Evolutionary conservation across 2,113 vertebrate genomes (phyloP), one percentile per base, ranked within the genome.

Genomic region (Crotalus helleri): DNA sequence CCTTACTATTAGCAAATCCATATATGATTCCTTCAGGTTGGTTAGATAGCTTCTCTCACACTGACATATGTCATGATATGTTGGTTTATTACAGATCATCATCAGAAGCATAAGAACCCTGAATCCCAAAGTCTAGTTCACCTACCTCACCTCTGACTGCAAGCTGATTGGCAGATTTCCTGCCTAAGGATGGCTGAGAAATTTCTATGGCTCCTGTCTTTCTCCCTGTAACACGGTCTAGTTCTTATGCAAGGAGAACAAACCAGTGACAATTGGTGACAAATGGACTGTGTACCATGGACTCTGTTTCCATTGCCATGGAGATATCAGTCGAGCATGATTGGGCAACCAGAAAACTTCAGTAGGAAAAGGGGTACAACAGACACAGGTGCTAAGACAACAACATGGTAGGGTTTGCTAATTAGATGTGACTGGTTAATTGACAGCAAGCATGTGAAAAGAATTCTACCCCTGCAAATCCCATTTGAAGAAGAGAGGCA

Each of bases 181-280:
- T 96, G 94, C 0, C 69, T 86, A 95, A 94, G 97, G 96, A 97
- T 97, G 97, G 97, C 96, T 97, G 97, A 96, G 94, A 93, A 96
- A 96, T 95, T 95, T 95, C 92, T 95, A 93, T 92, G 94, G 95
- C 96, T 96, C 90, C 94, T 94, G 95, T 97, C 95, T 95, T 92
- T 95, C 96, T 95, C 95, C 92, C 97, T 95, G 95, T 95, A 97
- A 97, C 98, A 98, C 98, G 98, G 97, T 92, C 96, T 96, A 97
- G 98, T 97, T 98, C 95, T 95, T 98, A 96, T 92, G 98, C 97
- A 96, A 96, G 96, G 97, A 81, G 97, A 97, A 98, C 98, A 98
- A 99, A 99, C 98, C 97, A 96, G 97, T 98, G 98, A 98, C 98
- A 98, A 98, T 98, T 98, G 98, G 98, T 99, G 99, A 99, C 98